Evolutionary conservation across 2,888 invertebrate genomes (phyloP).

Genomic region (Falcaria lacertinaria): DNA sequence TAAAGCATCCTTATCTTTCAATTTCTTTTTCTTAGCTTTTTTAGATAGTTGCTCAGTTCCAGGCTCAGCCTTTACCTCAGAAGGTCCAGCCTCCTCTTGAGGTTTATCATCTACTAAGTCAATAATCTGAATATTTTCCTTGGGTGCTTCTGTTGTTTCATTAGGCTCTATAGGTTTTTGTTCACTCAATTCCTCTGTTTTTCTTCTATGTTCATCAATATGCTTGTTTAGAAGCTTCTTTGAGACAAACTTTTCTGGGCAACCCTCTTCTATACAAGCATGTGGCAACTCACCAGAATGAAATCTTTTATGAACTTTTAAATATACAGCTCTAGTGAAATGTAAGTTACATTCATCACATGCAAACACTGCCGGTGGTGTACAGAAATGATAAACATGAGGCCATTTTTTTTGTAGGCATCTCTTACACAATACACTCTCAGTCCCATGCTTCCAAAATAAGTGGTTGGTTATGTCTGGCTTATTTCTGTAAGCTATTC

Average conservation of each 20-base stretch:
- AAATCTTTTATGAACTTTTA: conserved; percentile 91
- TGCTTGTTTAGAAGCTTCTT: conserved; percentile 88
- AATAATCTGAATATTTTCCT: conserved; percentile 53
- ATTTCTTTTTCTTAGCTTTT: conserved; percentile 69
- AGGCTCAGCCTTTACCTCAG: conserved; percentile 49
- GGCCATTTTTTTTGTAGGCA: conserved; percentile 95
- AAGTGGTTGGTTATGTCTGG: conserved; percentile 93
- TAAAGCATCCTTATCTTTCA: conserved; percentile 69
- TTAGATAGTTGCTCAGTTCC: conserved; percentile 54
- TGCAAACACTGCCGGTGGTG: conserved; percentile 86
- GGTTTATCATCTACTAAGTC: conserved; percentile 60
- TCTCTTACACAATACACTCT: conserved; percentile 90
- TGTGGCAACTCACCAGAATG: conserved; percentile 87
- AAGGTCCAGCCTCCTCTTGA: conserved; percentile 50
- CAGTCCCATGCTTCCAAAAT: conserved; percentile 96
- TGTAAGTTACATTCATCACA: conserved; percentile 90
- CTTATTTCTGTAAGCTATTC: conserved; percentile 92
- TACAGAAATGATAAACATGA: conserved; percentile 94
- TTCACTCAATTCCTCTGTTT: conserved; percentile 49
- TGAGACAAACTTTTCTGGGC: conserved; percentile 89
- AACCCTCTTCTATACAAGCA: conserved; percentile 84
- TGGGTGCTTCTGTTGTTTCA: conserved; percentile 45
- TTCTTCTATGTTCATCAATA: conserved; percentile 79
- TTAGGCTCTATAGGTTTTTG: conserved; percentile 34
- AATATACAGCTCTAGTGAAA: conserved; percentile 86